Percentiles rank a stretch among this genome's conserved stretches.
phyloP scores from a whole-genome alignment of 2,113 vertebrate genomes.

The Pteruthius melanotis region DNA sequence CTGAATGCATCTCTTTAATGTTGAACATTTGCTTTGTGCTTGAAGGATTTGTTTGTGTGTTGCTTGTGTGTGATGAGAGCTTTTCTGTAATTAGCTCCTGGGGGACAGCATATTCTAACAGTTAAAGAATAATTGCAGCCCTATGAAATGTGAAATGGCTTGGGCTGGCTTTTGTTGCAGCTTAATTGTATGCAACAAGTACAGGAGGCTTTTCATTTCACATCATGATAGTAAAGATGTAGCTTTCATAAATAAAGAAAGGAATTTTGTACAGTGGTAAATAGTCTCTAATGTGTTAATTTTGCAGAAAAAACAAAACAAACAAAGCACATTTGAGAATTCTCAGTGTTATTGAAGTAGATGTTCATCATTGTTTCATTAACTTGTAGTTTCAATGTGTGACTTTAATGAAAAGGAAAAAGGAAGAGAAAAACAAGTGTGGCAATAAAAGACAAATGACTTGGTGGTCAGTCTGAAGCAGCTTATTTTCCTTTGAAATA shows the following conservation, averaged over 20 bases:
- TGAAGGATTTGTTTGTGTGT: conserved; percentile 99
- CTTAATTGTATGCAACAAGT: conserved; percentile 99
- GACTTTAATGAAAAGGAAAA: conserved; percentile 47
- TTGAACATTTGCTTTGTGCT: conserved; percentile 98
- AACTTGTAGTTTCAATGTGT: conserved; percentile 43
- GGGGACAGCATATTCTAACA: conserved; percentile 93
- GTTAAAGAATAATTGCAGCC: conserved; percentile 97
- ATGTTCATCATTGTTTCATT: conserved; percentile 60
- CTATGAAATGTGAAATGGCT: conserved; percentile 96
- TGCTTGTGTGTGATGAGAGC: conserved; percentile 93
- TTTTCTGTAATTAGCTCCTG: conserved; percentile 99
- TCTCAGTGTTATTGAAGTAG: conserved; percentile 58
- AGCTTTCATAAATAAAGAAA: conserved; percentile 86
- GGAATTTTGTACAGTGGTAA: conserved; percentile 87
- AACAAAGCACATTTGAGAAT: conserved; percentile 66
- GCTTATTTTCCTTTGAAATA: not conserved
- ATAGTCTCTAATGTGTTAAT: conserved; percentile 89
- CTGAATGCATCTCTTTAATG: conserved; percentile 90
- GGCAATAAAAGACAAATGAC: not conserved
- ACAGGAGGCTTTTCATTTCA: conserved; percentile 87
- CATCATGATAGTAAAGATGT: conserved; percentile 85
- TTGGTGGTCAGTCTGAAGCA: not conserved
- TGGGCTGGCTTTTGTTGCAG: conserved; percentile 84
- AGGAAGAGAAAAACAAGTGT: conserved; percentile 17
- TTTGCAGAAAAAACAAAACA: conserved; percentile 68